Evolutionary conservation across 1,140 invertebrate species (phyloP).

Genomic region (Cryptotermes secundus): DNA sequence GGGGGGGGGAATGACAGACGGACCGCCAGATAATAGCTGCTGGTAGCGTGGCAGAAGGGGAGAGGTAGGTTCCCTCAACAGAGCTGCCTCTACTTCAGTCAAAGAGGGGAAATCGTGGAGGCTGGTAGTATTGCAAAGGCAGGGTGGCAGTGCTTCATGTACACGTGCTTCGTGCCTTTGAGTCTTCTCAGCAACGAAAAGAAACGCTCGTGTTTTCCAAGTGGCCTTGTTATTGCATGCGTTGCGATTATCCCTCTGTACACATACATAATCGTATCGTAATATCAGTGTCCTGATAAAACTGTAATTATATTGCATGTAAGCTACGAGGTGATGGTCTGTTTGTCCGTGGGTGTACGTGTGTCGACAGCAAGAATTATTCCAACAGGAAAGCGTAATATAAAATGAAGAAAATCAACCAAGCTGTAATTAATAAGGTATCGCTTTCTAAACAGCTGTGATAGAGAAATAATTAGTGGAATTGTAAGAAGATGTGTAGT

Average conservation of each 20-base stretch:
- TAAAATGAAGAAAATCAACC: too few species aligned
- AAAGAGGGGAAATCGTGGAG: neutral
- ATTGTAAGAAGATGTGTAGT: too few species aligned
- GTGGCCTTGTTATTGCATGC: too few species aligned
- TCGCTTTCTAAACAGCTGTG: neutral
- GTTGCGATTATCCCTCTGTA: too few species aligned
- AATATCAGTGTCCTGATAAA: too few species aligned
- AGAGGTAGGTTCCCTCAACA: neutral
- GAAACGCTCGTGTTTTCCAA: too few species aligned
- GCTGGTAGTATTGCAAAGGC: neutral
- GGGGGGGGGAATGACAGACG: neutral
- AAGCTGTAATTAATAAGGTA: too few species aligned
- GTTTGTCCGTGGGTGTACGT: neutral
- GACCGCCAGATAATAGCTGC: conserved; percentile 29
- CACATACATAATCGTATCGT: too few species aligned
- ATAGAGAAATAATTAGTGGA: neutral
- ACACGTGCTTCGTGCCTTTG: neutral
- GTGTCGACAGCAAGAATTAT: too few species aligned
- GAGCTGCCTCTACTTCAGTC: neutral
- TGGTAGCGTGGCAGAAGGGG: neutral
- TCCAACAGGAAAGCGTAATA: too few species aligned
- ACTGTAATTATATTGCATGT: neutral
- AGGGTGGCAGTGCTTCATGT: neutral
- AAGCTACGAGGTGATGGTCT: neutral
- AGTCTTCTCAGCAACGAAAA: neutral